These are phyloP conservation scores for Genyomyrus donnyi DNA, from an alignment of 2,113 vertebrate species.

Conservation along the genomic window DNA sequence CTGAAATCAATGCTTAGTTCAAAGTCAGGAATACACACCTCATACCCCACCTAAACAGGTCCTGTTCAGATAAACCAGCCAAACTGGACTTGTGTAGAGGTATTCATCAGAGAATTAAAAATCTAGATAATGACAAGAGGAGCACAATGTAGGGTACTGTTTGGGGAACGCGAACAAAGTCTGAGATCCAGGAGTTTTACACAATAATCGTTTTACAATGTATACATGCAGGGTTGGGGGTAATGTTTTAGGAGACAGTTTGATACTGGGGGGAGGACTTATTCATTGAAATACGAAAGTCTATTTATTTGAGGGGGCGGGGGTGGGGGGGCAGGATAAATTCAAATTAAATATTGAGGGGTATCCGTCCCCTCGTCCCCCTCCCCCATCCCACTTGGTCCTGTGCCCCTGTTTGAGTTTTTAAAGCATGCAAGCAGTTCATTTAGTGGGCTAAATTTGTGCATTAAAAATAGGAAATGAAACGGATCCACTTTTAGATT, in stretches of 20 bases:
- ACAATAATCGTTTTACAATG: neutral
- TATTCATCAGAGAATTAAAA: neutral
- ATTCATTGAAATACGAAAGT: neutral
- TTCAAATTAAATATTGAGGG: neutral
- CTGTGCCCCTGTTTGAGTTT: neutral
- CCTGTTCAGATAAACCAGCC: neutral
- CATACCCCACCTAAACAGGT: neutral
- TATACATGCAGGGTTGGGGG: neutral
- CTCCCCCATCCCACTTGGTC: neutral
- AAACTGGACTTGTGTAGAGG: neutral
- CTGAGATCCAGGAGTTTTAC: neutral
- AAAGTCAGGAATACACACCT: neutral
- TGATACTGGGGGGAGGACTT: neutral
- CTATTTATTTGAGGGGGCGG: neutral
- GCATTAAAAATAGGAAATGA: neutral
- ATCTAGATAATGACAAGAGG: neutral
- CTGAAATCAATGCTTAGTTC: neutral
- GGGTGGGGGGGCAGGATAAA: neutral
- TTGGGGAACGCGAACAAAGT: neutral
- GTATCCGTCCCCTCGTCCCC: neutral
- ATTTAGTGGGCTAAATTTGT: neutral
- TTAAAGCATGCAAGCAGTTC: neutral
- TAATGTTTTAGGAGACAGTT: neutral
- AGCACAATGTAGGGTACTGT: neutral
- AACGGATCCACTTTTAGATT: neutral